Evolutionary conservation across 2,113 vertebrate species (phyloP), one percentile per base, ranked within the genome.

Genomic region (Penelope pileata): DNA sequence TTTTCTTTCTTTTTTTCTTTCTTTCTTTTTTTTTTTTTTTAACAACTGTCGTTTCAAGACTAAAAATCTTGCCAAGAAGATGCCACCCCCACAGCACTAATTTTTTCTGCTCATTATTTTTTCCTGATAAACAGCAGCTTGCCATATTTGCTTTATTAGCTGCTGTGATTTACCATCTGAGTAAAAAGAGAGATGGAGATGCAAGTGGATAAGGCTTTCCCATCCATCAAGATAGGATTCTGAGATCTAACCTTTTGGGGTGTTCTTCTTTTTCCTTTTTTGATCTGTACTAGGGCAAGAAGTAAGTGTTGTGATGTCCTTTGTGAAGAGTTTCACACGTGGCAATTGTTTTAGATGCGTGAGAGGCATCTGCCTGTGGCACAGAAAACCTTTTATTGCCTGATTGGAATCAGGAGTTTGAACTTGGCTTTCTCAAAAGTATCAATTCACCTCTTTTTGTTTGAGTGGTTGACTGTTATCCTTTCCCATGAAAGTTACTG

Each of bases 31-130:
- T 12, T 34, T 59, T 53, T 80, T 85, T 26, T 32, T 75, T 10
- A 79, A 81, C n/a, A 81, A 79, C 66, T 63, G 83, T 70, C 72
- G 78, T 90, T 93, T 93, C 68, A 70, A 94, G 86, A 81, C 36
- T 40, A 38, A 40, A 93, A 86, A 47, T 75, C 43, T 34, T 47
- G 34, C 50, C 87, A 95, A 78, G 87, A 95, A 79, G 66, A 76
- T 15, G 0, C 48, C 79, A 40, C 67, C 58, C 29, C 56, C 70
- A 69, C 62, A 94, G 42, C 43, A 68, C 34, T 54, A 43, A 67
- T 47, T 90, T 62, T 87, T 94, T 34, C 22, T 81, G 29, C 38
- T 62, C 12, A 9, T 50, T 90, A 56, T 26, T 83, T 26, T 81
- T 73, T 70, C 38, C 54, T 83, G 45, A 7, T 58, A 51, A 83